Evolutionary conservation across 2,888 invertebrate genomes (phyloP).

Genomic region (Hypolimnas misippus): DNA sequence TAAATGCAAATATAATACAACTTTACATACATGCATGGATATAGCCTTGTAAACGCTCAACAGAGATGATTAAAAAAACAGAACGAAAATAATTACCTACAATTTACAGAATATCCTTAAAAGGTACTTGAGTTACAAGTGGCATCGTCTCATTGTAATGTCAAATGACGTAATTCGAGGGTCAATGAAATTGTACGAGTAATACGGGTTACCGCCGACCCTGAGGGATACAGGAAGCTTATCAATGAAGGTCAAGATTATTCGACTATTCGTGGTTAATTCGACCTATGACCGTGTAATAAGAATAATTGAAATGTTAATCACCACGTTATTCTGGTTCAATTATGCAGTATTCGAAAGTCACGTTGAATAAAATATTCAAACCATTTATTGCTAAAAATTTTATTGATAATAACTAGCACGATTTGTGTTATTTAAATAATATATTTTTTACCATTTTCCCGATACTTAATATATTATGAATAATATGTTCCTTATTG

Average conservation of each 20-base stretch:
- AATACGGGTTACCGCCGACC: conserved; percentile 10
- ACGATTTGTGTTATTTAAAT: too few species aligned
- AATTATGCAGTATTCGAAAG: background rate
- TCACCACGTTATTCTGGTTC: background rate
- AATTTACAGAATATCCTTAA: background rate
- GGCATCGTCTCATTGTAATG: conserved; percentile 1
- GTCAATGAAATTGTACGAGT: conserved; percentile 7
- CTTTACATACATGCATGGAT: too few species aligned
- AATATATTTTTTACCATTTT: too few species aligned
- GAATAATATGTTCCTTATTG: too few species aligned
- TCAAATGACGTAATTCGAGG: conserved; percentile 5
- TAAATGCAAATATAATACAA: too few species aligned
- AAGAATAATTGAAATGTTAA: background rate
- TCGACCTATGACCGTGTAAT: background rate
- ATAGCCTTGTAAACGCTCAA: background rate
- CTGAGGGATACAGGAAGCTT: conserved; percentile 1
- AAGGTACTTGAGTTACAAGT: background rate
- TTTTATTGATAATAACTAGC: too few species aligned
- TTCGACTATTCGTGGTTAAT: background rate
- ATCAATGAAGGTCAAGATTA: conserved; percentile 4
- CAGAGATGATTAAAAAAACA: conserved; percentile 4
- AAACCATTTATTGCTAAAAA: too few species aligned
- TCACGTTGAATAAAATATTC: background rate
- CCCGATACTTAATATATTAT: too few species aligned
- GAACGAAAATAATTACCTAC: background rate